A percentile compares a stretch with the other conserved stretches of the same genome.
Conservation (phyloP, 2,797 vertebrate genomes). For the Argentina silus region DNA sequence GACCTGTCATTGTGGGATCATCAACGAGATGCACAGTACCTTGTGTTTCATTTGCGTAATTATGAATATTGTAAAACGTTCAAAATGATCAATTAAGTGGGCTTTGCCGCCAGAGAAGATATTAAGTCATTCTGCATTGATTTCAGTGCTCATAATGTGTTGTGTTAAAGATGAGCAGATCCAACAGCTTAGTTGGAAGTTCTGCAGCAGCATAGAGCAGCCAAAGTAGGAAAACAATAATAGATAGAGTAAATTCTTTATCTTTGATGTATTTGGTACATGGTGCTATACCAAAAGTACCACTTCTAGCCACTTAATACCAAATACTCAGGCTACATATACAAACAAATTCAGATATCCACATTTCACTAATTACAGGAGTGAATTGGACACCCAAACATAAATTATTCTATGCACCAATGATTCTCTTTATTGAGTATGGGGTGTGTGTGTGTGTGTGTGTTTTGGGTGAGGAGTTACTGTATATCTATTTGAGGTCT, state of each 20-base stretch:
- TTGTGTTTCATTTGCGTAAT: constrained; percentile 71
- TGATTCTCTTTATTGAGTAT: neutral
- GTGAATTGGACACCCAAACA: too few species aligned
- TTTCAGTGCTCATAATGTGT: constrained; percentile 72
- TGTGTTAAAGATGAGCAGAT: constrained; percentile 47
- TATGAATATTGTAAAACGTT: constrained; percentile 75
- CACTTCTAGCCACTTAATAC: too few species aligned
- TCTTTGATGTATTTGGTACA: neutral
- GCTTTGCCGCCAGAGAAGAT: constrained; percentile 71
- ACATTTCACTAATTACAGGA: too few species aligned
- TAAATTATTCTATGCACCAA: too few species aligned
- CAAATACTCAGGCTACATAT: too few species aligned
- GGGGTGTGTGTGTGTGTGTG: neutral
- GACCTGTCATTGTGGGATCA: constrained; percentile 73
- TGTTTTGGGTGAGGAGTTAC: neutral
- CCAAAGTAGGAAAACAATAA: too few species aligned
- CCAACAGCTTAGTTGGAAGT: constrained; percentile 53
- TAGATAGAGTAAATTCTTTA: neutral
- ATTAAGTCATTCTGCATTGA: constrained; percentile 75
- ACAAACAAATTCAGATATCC: too few species aligned
- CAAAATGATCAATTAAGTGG: constrained; percentile 73
- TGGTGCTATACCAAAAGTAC: too few species aligned
- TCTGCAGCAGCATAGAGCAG: constrained; percentile 38
- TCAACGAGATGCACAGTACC: constrained; percentile 73
- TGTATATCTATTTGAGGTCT: neutral